Percentiles rank a stretch among this genome's conserved stretches.
These are phyloP conservation scores for Alouatta palliata DNA, from an alignment of 2,113 vertebrate genomes.

Conservation along the genomic window DNA sequence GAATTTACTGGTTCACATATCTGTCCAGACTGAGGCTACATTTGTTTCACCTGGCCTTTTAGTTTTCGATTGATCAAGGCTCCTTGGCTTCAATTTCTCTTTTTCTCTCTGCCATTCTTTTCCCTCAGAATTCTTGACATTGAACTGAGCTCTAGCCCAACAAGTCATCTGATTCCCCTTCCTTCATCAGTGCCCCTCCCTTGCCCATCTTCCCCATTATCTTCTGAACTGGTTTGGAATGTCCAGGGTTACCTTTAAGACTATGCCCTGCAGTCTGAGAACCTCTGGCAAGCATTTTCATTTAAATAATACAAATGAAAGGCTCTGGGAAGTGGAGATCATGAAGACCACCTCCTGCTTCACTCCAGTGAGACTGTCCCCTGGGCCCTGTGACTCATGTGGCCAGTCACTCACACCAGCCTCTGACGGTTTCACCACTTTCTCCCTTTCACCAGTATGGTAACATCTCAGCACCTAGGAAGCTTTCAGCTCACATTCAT, in stretches of 20 bases:
- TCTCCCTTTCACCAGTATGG: not conserved
- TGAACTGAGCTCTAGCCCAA: not conserved
- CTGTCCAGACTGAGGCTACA: not conserved
- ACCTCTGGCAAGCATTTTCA: not conserved
- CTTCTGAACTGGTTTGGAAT: not conserved
- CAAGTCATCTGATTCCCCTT: not conserved
- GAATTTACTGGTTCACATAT: not conserved
- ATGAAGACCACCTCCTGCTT: not conserved
- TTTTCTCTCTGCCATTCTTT: not conserved
- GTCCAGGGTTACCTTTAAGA: not conserved
- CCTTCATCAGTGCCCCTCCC: not conserved
- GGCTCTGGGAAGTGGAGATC: not conserved
- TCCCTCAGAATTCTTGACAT: not conserved
- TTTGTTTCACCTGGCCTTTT: not conserved
- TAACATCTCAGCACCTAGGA: not conserved
- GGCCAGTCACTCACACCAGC: not conserved
- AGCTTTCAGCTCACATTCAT: not conserved
- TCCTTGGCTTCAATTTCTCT: not conserved
- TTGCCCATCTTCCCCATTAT: no score
- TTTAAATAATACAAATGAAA: not conserved
- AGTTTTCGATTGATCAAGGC: not conserved
- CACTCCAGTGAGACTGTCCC: not conserved
- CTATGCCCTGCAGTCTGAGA: not conserved
- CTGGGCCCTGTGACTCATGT: not conserved
- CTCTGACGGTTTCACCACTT: not conserved